A percentile compares a stretch with the other conserved stretches of the same genome.
phyloP scores from a whole-genome alignment of 2,888 invertebrate species.

The Odontothrips loti region DNA sequence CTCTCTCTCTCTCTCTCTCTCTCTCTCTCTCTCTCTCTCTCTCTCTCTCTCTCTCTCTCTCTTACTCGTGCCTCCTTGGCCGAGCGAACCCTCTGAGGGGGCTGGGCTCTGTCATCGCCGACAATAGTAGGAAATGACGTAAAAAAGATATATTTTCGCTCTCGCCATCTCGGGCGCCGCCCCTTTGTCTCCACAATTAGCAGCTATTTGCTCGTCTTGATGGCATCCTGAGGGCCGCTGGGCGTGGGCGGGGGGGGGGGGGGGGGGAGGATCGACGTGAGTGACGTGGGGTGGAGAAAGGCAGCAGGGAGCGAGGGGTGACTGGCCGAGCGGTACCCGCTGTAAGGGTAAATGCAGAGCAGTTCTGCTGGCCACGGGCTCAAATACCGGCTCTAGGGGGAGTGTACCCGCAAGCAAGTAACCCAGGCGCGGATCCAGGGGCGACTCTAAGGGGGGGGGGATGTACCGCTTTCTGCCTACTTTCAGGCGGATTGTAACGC shows the following conservation, averaged over 20 bases:
- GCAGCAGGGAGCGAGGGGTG: neutral
- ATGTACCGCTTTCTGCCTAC: too few species aligned
- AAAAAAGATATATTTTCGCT: conserved; percentile 13
- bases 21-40: neutral
- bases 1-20: neutral
- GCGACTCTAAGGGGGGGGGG: too few species aligned
- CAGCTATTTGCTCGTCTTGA: conserved; percentile 18
- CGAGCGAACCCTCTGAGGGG: neutral
- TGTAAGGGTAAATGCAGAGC: too few species aligned
- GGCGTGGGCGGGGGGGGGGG: neutral
- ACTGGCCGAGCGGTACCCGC: too few species aligned
- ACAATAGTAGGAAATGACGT: conserved; percentile 9
- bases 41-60: neutral
- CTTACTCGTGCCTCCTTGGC: neutral
- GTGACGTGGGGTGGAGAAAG: neutral
- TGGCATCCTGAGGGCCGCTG: neutral
- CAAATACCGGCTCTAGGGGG: too few species aligned
- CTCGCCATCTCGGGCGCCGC: neutral
- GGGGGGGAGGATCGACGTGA: neutral
- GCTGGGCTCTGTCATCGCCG: neutral
- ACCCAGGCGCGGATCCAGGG: too few species aligned
- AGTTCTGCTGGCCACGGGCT: too few species aligned
- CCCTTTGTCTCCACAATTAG: neutral
- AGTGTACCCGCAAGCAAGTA: too few species aligned
- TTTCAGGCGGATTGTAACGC: too few species aligned